These are phyloP conservation scores for Chamaetylas fuelleborni DNA, from an alignment of 2,113 vertebrate species.

Conservation along the genomic window DNA sequence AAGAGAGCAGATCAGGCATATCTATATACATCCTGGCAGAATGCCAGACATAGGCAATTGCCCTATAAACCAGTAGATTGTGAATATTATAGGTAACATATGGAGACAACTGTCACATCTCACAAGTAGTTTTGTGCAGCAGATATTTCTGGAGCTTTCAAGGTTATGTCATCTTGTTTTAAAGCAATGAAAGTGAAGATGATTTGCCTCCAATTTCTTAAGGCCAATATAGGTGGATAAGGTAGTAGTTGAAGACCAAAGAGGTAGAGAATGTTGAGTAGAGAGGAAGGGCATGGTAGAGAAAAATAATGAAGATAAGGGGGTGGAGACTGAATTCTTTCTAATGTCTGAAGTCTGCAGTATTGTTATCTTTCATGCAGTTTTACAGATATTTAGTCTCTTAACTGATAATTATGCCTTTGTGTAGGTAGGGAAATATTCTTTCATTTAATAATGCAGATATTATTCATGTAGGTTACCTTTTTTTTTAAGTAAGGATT, in stretches of 20 bases:
- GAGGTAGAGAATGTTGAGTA: neutral
- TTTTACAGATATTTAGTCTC: slow-evolving; percentile 18
- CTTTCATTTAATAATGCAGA: neutral
- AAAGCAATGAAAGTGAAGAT: neutral
- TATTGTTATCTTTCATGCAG: neutral
- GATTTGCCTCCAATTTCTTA: neutral
- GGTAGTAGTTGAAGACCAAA: neutral
- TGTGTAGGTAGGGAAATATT: neutral
- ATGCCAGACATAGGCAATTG: neutral
- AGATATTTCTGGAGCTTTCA: neutral
- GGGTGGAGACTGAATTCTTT: neutral
- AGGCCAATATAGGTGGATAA: neutral
- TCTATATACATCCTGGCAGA: neutral
- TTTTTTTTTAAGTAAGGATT: neutral
- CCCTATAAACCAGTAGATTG: neutral
- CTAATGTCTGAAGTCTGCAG: neutral
- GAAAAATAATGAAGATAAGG: neutral
- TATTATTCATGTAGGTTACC: neutral
- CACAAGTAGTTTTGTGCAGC: neutral
- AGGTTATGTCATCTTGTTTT: neutral
- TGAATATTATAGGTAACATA: neutral
- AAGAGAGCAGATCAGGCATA: neutral
- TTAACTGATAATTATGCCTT: slow-evolving; percentile 1
- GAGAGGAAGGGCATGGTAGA: neutral
- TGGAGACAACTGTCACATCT: neutral